Base-by-base conservation (phyloP, 2,797 vertebrate species). In the Etheostoma nigrum region DNA sequence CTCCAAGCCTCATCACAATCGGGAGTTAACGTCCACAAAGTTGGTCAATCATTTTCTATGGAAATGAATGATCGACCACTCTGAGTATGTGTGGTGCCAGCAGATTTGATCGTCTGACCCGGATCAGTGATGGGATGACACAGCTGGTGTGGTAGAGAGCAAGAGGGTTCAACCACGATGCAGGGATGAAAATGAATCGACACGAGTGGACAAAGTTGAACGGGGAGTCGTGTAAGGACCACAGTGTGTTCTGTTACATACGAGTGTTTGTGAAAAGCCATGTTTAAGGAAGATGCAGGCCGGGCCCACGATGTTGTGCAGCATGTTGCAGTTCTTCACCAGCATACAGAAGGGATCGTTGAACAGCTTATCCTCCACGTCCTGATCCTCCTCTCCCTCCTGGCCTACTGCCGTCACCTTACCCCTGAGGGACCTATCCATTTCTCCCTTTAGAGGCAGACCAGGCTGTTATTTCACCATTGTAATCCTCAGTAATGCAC, bases 271-370 rank as follows among this genome's bases (percentile, higher is more conserved):
- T 49, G 87, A 94, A 86, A 98, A 96, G 94, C 96, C 96, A 89
- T 95, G 95, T 85, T 95, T 95, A 60, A 98, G 96, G 91, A 98
- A 97, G 95, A 98, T 93, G 94, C 97, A 97, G 81, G 96, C 96
- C 0, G 96, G 96, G 67, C 90, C 89, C 62, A 88, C 57, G 51
- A 94, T 92, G 89, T 92, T 88, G 74, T 94, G 93, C 72, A 94
- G 86, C 91, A 94, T 54, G 68, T 91, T 93, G 91, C 92, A 94
- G 89, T 93, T 95, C 89, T 94, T 94, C 83, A 94, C 88, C 89
- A 95, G 85, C 1, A 72, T 61, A 74, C 88, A 75, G 18, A 93
- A 70, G 19, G 93, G 79, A 49, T 90, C 82, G 49, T 69, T 79
- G 89, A 85, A 93, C 1, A 61, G 62, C 63, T 67, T 74, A 14